Evolutionary conservation across 1,140 invertebrate genomes (phyloP).

Genomic region (Anoplolepis gracilipes): DNA sequence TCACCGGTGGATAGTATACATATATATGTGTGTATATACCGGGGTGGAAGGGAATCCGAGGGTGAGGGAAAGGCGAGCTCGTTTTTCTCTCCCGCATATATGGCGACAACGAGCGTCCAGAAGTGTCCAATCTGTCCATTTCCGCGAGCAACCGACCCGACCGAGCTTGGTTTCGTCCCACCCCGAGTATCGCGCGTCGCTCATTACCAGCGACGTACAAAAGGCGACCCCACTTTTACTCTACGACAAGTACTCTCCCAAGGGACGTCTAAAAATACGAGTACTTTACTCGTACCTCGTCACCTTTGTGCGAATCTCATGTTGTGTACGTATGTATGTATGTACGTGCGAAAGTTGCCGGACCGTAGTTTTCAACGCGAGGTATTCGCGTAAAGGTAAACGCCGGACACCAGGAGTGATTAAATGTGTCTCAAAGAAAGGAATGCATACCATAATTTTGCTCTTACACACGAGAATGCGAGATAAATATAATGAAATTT

Average conservation of each 20-base stretch:
- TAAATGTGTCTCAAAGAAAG: conserved; percentile 27
- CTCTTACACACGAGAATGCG: background rate
- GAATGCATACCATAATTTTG: conserved; percentile 23
- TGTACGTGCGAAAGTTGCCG: conserved; percentile 7
- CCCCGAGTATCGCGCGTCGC: conserved; percentile 68
- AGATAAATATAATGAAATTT: background rate
- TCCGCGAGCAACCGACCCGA: conserved; percentile 49
- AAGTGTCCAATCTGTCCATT: conserved; percentile 72
- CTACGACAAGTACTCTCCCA: conserved; percentile 35
- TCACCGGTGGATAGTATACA: conserved; percentile 43
- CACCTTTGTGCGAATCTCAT: conserved; percentile 46
- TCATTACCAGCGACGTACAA: conserved; percentile 73
- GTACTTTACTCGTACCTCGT: conserved; percentile 41
- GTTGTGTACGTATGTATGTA: background rate
- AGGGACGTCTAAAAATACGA: conserved; percentile 66
- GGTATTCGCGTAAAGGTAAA: conserved; percentile 34
- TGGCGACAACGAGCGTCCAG: conserved; percentile 28
- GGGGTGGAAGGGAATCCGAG: conserved; percentile 40
- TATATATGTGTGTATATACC: too few species aligned
- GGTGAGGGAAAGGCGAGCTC: conserved; percentile 64
- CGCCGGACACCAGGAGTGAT: conserved; percentile 42
- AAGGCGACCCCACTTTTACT: conserved; percentile 65
- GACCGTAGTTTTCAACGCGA: conserved; percentile 16
- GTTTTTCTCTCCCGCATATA: conserved; percentile 63
- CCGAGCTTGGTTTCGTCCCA: conserved; percentile 41